Conservation (phyloP, 2,113 vertebrate species). For the Bolborhynchus lineola region DNA sequence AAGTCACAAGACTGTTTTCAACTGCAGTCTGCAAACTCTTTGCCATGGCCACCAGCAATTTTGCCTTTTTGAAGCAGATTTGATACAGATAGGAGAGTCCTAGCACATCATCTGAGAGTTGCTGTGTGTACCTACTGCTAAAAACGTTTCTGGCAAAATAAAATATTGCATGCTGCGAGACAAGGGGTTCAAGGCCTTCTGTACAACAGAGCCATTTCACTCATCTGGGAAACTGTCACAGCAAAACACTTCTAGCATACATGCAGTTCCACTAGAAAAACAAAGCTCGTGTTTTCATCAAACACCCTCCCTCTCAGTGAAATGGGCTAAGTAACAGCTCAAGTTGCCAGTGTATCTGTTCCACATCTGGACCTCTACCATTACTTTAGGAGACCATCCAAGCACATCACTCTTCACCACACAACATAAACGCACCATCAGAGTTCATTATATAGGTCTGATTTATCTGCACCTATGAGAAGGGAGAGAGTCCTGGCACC, state of each 20-base stretch:
- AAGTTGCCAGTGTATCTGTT: neutral
- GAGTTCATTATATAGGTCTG: neutral
- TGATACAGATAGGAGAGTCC: neutral
- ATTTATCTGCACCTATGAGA: neutral
- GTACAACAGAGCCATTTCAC: neutral
- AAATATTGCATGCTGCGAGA: neutral
- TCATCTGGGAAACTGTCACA: neutral
- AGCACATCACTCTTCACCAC: neutral
- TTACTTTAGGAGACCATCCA: neutral
- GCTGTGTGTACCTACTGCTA: neutral
- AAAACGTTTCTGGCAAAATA: neutral
- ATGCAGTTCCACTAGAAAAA: neutral
- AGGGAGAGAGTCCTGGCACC: neutral
- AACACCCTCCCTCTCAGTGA: neutral
- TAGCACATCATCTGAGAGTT: neutral
- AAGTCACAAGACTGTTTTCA: neutral
- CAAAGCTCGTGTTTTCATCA: neutral
- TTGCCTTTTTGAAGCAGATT: neutral
- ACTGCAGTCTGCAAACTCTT: neutral
- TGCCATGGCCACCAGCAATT: neutral
- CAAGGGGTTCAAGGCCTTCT: neutral
- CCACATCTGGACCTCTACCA: rapidly evolving
- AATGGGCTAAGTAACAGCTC: neutral
- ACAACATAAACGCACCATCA: neutral
- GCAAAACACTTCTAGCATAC: neutral